Conservation (phyloP, 2,797 vertebrate genomes). For the Spatula clypeata region DNA sequence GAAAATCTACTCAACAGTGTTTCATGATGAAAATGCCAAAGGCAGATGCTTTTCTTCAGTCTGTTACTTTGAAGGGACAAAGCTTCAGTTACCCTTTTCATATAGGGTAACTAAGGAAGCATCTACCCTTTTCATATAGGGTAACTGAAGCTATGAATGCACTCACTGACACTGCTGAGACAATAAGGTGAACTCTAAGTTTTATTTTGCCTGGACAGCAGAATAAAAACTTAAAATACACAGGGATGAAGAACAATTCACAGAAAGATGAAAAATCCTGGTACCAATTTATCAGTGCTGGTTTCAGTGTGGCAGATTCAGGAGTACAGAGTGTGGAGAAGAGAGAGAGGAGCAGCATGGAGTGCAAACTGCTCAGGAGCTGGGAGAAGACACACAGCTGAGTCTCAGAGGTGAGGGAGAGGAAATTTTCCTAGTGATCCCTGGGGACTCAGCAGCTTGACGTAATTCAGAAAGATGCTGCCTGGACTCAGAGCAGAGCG, state of each 20-base stretch:
- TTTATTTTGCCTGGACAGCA: background rate
- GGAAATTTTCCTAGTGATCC: background rate
- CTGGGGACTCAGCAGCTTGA: background rate
- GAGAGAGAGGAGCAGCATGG: background rate
- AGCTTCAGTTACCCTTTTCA: background rate
- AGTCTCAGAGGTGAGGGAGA: background rate
- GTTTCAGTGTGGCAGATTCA: background rate
- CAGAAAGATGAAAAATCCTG: background rate
- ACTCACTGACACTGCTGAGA: background rate
- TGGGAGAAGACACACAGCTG: background rate
- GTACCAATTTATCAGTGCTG: background rate
- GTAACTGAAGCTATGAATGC: background rate
- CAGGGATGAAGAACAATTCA: background rate
- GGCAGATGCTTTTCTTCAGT: conserved; percentile 47
- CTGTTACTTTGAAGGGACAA: conserved; percentile 34
- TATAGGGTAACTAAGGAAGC: background rate
- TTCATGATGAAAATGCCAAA: conserved; percentile 67
- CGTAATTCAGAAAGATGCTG: background rate
- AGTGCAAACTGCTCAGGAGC: background rate
- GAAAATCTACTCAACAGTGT: conserved; percentile 64
- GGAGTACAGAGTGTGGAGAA: background rate
- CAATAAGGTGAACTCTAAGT: background rate
- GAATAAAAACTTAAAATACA: background rate
- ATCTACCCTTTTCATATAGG: background rate
- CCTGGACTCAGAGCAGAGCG: background rate